These are phyloP conservation scores for Tenthredo notha DNA, from an alignment of 2,888 invertebrate species.

Conservation along the genomic window DNA sequence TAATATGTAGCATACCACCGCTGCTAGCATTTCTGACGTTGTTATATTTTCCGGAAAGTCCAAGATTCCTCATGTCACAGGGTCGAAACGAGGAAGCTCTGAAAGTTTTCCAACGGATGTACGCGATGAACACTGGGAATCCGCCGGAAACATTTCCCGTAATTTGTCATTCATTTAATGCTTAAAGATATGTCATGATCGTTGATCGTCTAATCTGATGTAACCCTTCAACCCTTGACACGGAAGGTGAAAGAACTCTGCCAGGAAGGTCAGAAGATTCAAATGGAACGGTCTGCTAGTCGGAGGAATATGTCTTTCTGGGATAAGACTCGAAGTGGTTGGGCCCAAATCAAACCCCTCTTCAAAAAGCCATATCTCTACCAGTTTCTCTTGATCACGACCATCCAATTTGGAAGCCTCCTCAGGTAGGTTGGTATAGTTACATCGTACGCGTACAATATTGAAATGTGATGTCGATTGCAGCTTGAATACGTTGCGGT, in stretches of 20 bases:
- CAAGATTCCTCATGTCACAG: conserved; percentile 74
- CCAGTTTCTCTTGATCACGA: conserved; percentile 31
- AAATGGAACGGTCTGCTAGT: conserved; percentile 73
- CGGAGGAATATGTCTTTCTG: neutral
- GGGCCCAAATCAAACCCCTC: conserved; percentile 17
- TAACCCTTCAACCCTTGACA: neutral
- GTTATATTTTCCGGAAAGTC: conserved; percentile 74
- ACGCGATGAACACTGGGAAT: conserved; percentile 72
- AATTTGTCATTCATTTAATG: conserved; percentile 51
- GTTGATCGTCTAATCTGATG: neutral
- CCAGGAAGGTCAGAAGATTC: neutral
- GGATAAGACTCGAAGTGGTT: conserved; percentile 29
- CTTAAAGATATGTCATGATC: too few species aligned
- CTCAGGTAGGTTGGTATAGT: conserved; percentile 19
- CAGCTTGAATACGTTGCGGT: conserved; percentile 58
- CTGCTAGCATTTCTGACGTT: conserved; percentile 71
- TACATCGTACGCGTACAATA: neutral
- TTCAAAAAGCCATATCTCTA: conserved; percentile 6
- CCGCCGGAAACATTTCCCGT: conserved; percentile 73
- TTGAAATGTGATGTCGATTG: conserved; percentile 58
- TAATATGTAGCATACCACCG: conserved; percentile 73
- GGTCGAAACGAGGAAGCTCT: conserved; percentile 73
- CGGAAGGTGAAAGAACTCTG: conserved; percentile 32
- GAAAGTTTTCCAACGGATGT: conserved; percentile 72
- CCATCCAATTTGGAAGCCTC: conserved; percentile 33